Conservation (phyloP, 2,113 vertebrate species). For the Vulpes lagopus region DNA sequence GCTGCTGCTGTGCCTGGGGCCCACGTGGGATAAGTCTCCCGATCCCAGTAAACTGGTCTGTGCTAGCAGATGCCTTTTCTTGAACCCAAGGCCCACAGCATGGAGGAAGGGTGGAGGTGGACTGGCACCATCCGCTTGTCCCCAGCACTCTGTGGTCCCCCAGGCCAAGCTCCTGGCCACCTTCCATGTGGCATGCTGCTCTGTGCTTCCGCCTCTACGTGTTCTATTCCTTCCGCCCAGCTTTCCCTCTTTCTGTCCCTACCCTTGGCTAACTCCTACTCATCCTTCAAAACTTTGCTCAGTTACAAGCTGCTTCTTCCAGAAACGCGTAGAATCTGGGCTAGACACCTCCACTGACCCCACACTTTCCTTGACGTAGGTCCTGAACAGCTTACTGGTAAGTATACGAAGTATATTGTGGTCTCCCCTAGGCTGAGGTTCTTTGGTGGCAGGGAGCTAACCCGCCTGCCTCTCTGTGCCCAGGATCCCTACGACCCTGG, state of each 20-base stretch:
- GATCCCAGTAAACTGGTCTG: too few species aligned
- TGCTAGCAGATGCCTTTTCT: too few species aligned
- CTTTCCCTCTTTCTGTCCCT: not conserved
- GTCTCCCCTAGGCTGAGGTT: not conserved
- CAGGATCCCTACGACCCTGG: not conserved
- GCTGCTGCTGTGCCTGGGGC: accelerated
- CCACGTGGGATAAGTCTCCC: not conserved
- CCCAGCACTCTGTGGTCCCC: too few species aligned
- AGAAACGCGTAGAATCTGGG: not conserved
- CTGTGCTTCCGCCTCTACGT: not conserved
- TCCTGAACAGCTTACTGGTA: not conserved
- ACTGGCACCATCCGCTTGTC: too few species aligned
- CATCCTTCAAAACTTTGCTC: not conserved
- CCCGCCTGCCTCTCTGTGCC: not conserved
- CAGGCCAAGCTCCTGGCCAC: not conserved
- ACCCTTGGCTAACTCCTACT: too few species aligned
- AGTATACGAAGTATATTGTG: accelerated
- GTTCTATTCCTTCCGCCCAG: too few species aligned
- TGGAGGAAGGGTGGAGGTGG: too few species aligned
- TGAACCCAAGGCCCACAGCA: accelerated
- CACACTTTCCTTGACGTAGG: accelerated
- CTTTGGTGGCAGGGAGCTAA: too few species aligned
- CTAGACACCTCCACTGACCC: not conserved
- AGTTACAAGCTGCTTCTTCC: not conserved
- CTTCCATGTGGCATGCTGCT: not conserved